Evolutionary conservation across 1,140 invertebrate genomes (phyloP).

Genomic region (Trichonephila inaurata): DNA sequence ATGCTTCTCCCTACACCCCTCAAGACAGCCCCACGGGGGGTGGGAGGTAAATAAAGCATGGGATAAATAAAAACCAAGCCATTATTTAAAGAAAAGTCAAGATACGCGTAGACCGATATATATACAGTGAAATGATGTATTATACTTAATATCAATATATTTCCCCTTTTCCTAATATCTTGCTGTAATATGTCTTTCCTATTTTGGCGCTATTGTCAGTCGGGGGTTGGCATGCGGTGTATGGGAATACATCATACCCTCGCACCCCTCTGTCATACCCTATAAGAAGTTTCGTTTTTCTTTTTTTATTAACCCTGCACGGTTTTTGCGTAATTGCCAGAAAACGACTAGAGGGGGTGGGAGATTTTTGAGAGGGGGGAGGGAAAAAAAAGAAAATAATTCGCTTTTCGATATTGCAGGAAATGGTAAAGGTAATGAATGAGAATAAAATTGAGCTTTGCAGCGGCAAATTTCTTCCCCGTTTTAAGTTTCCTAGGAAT

Average conservation of each 20-base stretch:
- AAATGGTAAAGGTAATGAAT: slow-evolving; percentile 14
- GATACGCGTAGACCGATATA: slow-evolving; percentile 44
- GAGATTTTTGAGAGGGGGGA: neutral
- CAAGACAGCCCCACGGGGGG: neutral
- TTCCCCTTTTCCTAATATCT: slow-evolving; percentile 56
- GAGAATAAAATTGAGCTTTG: slow-evolving; percentile 36
- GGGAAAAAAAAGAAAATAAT: neutral
- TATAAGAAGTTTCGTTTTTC: neutral
- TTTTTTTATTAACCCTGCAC: neutral
- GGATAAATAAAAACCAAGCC: slow-evolving; percentile 53
- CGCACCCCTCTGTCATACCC: slow-evolving; percentile 12
- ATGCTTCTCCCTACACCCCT: neutral
- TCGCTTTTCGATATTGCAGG: neutral
- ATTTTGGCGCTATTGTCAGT: slow-evolving; percentile 26
- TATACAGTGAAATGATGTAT: slow-evolving; percentile 66
- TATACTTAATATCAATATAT: slow-evolving; percentile 73
- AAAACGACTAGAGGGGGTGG: neutral
- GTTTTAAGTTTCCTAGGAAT: neutral
- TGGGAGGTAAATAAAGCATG: neutral
- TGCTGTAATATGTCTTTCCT: slow-evolving; percentile 59
- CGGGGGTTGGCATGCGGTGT: neutral
- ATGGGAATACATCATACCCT: neutral
- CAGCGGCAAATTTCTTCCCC: slow-evolving; percentile 9
- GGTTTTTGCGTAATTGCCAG: slow-evolving; percentile 34
- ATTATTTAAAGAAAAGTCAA: slow-evolving; percentile 70